A percentile compares a stretch with the other conserved stretches of the same genome.
These are phyloP conservation scores for Falco novaeseelandiae DNA, from an alignment of 2,797 vertebrate species.

Conservation along the genomic window DNA sequence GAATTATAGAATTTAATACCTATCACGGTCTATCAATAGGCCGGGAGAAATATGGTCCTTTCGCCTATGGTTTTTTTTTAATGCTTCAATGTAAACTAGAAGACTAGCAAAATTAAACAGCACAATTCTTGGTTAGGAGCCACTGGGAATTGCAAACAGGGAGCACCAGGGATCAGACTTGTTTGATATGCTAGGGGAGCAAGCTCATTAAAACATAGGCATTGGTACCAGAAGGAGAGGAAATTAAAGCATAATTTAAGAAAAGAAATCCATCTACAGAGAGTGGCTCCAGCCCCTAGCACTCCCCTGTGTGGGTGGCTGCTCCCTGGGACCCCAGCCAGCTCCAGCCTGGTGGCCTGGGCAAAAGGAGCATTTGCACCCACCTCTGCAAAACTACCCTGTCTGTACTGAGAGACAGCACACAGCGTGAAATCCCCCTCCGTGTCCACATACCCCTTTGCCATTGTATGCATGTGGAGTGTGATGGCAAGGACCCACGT, in stretches of 20 bases:
- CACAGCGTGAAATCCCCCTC: fast-evolving
- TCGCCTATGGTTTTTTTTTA: background rate
- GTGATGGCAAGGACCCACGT: fast-evolving
- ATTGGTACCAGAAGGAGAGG: constrained; percentile 53
- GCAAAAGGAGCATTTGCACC: background rate
- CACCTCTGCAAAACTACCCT: background rate
- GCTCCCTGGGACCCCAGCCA: background rate
- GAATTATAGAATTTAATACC: constrained; percentile 81
- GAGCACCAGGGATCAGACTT: constrained; percentile 55
- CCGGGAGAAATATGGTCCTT: constrained; percentile 61
- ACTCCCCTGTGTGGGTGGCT: background rate
- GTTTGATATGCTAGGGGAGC: constrained; percentile 60
- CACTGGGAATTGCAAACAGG: constrained; percentile 66
- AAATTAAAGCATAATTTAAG: constrained; percentile 67
- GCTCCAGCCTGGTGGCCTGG: background rate
- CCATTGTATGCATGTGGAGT: fast-evolving
- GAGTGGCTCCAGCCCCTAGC: background rate
- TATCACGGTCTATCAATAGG: constrained; percentile 70
- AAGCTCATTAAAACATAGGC: constrained; percentile 62
- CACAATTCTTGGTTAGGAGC: constrained; percentile 51
- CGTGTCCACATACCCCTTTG: background rate
- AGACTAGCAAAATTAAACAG: constrained; percentile 70
- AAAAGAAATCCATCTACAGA: background rate
- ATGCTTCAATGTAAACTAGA: constrained; percentile 62
- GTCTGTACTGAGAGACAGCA: background rate